Conservation (phyloP, 2,888 invertebrate genomes). For the Gymnoscelis rufifasciata region DNA sequence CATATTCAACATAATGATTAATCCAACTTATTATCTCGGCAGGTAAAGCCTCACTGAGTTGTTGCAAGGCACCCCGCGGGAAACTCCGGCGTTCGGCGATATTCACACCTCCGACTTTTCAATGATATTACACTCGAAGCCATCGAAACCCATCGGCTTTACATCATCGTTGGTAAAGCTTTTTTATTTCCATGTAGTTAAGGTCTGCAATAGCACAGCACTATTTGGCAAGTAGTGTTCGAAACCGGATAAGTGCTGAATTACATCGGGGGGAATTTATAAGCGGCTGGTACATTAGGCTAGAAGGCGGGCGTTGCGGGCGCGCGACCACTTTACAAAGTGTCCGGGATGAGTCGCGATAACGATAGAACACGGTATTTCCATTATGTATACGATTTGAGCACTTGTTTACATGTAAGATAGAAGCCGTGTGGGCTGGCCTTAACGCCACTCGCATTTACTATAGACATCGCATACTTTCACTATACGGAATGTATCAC, state of each 20-base stretch:
- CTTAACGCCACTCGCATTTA: slow-evolving; percentile 49
- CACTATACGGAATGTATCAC: slow-evolving; percentile 32
- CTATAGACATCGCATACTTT: slow-evolving; percentile 32
- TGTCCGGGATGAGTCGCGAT: slow-evolving; percentile 77
- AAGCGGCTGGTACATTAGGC: slow-evolving; percentile 47
- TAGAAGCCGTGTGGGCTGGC: slow-evolving; percentile 49
- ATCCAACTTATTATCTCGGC: slow-evolving; percentile 17
- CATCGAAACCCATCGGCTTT: slow-evolving; percentile 27
- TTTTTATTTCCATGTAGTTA: slow-evolving; percentile 44
- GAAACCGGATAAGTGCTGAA: slow-evolving; percentile 58
- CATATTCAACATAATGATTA: no score
- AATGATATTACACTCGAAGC: slow-evolving; percentile 31
- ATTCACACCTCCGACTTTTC: slow-evolving; percentile 32
- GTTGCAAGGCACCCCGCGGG: slow-evolving; percentile 48
- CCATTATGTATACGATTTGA: slow-evolving; percentile 80
- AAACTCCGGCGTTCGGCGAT: slow-evolving; percentile 33
- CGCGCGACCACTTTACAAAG: slow-evolving; percentile 75
- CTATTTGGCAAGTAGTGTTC: slow-evolving; percentile 27
- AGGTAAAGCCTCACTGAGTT: slow-evolving; percentile 74
- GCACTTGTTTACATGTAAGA: slow-evolving; percentile 77
- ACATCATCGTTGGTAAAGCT: slow-evolving; percentile 33
- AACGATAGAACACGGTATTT: slow-evolving; percentile 79
- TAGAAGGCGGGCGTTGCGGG: slow-evolving; percentile 46
- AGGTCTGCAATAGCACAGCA: slow-evolving; percentile 32
- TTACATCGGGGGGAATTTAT: slow-evolving; percentile 53